These are phyloP conservation scores for Laothoe populi DNA, from an alignment of 2,888 invertebrate species.

Conservation along the genomic window DNA sequence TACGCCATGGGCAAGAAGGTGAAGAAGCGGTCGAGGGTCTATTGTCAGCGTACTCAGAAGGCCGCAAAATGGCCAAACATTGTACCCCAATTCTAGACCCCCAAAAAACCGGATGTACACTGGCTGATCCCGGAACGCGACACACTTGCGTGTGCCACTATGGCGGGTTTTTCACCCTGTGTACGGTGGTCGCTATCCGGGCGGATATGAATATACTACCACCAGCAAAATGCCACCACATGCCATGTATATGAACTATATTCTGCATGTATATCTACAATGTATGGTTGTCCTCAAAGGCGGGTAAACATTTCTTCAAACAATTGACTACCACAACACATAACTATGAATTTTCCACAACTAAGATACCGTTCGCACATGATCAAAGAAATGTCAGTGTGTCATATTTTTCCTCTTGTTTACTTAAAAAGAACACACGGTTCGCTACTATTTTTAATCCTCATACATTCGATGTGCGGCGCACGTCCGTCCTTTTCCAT, in stretches of 20 bases:
- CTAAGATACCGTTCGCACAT: not conserved
- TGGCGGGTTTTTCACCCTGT: too few species aligned
- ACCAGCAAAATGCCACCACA: too few species aligned
- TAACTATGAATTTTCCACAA: not conserved
- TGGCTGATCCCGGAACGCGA: too few species aligned
- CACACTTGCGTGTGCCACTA: too few species aligned
- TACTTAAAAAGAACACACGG: not conserved
- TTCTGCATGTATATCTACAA: not conserved
- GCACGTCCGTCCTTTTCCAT: constrained; percentile 2
- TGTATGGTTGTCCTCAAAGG: not conserved
- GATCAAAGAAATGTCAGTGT: constrained; percentile 16
- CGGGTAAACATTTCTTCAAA: constrained; percentile 1
- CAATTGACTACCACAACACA: not conserved
- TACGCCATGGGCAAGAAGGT: too few species aligned
- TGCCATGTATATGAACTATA: not conserved
- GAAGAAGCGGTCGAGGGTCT: too few species aligned
- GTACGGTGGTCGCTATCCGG: too few species aligned
- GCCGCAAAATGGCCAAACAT: too few species aligned
- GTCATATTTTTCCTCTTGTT: constrained; percentile 14
- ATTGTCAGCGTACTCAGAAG: too few species aligned
- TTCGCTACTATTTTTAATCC: constrained; percentile 9
- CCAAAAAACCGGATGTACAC: too few species aligned
- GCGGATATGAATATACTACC: too few species aligned
- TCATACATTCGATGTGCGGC: not conserved
- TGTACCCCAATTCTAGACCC: too few species aligned